These are phyloP conservation scores for Planococcus citri DNA, from an alignment of 1,140 invertebrate genomes.

Conservation along the genomic window DNA sequence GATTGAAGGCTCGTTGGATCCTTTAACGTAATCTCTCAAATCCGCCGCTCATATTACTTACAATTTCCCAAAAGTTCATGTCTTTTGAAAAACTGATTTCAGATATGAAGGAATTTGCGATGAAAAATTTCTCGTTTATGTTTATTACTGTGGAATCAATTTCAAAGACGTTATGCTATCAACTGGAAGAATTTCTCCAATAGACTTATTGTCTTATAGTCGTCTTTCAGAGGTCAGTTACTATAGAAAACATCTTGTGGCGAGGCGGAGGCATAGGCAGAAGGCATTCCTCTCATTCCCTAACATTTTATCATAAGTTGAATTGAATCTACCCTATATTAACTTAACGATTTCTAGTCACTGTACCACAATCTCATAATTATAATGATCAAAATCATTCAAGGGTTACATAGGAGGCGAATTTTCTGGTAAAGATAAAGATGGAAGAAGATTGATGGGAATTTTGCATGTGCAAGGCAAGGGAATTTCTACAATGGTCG, in stretches of 20 bases:
- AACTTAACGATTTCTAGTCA: too few species aligned
- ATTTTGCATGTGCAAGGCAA: constrained; percentile 41
- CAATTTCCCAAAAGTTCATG: too few species aligned
- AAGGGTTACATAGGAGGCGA: background rate
- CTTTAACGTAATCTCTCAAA: constrained; percentile 33
- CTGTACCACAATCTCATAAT: constrained; percentile 23
- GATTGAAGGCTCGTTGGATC: constrained; percentile 38
- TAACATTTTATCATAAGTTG: constrained; percentile 21
- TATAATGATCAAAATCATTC: constrained; percentile 29
- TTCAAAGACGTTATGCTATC: constrained; percentile 95
- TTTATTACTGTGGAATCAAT: constrained; percentile 85
- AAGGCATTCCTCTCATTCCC: too few species aligned
- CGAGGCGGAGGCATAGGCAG: constrained; percentile 36
- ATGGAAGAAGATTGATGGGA: background rate
- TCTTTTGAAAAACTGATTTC: too few species aligned
- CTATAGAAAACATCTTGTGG: constrained; percentile 42
- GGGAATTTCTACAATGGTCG: background rate
- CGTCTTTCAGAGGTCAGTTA: constrained; percentile 29
- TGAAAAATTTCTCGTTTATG: constrained; percentile 33
- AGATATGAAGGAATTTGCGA: constrained; percentile 50
- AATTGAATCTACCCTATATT: too few species aligned
- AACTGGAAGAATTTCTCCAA: constrained; percentile 77
- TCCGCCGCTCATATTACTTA: too few species aligned
- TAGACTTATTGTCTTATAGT: background rate
- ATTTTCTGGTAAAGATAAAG: background rate